These are phyloP conservation scores for Arrhopalites spinosus DNA, from an alignment of 2,888 invertebrate species.

Conservation along the genomic window DNA sequence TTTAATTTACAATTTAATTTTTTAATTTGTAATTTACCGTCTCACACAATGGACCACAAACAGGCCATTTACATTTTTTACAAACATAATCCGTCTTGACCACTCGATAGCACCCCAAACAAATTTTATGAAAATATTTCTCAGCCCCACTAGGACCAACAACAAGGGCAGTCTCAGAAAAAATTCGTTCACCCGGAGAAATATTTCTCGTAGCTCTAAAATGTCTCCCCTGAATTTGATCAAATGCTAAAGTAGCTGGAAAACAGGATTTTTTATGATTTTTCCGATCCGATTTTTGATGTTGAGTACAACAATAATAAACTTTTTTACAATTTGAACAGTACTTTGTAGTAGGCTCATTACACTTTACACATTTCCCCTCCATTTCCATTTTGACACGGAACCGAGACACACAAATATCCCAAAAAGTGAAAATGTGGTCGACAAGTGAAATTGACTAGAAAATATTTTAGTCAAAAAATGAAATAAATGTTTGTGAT, in stretches of 20 bases:
- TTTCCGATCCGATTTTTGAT: constrained; percentile 69
- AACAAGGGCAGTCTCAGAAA: constrained; percentile 74
- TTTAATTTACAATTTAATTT: not conserved
- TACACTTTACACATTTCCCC: constrained; percentile 42
- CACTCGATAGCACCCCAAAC: constrained; percentile 56
- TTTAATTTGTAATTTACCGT: constrained; percentile 54
- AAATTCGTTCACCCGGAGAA: constrained; percentile 71
- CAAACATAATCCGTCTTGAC: constrained; percentile 47
- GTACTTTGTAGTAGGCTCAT: constrained; percentile 55
- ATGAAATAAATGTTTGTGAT: too few species aligned
- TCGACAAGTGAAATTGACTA: too few species aligned
- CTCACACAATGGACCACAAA: constrained; percentile 69
- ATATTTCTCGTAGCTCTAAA: constrained; percentile 73
- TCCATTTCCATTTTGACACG: not conserved
- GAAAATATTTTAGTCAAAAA: too few species aligned
- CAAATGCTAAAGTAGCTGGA: constrained; percentile 66
- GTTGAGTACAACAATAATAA: constrained; percentile 72
- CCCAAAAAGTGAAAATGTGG: too few species aligned
- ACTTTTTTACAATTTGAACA: constrained; percentile 73
- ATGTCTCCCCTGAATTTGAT: constrained; percentile 67
- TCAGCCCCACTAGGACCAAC: constrained; percentile 66
- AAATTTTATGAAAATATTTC: constrained; percentile 49
- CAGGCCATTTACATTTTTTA: constrained; percentile 69
- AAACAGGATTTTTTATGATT: constrained; percentile 70
- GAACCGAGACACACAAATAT: too few species aligned